phyloP scores from a whole-genome alignment of 2,888 invertebrate genomes.

The Miltochrista miniata region DNA sequence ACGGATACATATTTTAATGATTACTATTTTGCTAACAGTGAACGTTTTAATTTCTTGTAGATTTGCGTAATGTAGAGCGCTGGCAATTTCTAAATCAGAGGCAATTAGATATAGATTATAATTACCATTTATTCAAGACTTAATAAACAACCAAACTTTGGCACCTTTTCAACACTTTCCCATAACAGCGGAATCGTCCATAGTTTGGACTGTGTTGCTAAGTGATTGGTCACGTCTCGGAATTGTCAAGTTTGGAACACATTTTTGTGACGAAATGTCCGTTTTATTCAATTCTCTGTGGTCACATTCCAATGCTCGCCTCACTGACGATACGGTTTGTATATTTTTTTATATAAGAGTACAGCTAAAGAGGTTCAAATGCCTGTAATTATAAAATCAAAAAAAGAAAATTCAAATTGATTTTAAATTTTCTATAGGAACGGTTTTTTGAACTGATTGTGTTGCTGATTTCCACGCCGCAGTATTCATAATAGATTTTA shows the following conservation, averaged over 20 bases:
- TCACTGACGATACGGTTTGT: constrained; percentile 45
- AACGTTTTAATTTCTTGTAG: no score
- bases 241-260: constrained; percentile 43
- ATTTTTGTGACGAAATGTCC: constrained; percentile 58
- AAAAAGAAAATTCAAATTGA: constrained; percentile 3
- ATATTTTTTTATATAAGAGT: constrained; percentile 31
- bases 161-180: constrained; percentile 57
- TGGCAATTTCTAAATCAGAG: neutral
- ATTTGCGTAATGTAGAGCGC: neutral
- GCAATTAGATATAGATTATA: neutral
- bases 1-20: no score
- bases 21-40: no score
- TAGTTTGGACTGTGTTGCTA: constrained; percentile 62
- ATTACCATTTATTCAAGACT: neutral
- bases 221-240: constrained; percentile 62
- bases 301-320: constrained; percentile 64
- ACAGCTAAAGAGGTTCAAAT: constrained; percentile 18
- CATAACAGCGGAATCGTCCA: constrained; percentile 54
- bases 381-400: constrained; percentile 1
- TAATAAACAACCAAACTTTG: constrained; percentile 32
- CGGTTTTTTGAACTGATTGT: neutral
- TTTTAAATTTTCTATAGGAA: neutral
- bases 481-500: no score
- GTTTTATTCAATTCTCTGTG: constrained; percentile 56
- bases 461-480: no score